Conservation (phyloP, 2,888 invertebrate species). For the Zele albiditarsus region DNA sequence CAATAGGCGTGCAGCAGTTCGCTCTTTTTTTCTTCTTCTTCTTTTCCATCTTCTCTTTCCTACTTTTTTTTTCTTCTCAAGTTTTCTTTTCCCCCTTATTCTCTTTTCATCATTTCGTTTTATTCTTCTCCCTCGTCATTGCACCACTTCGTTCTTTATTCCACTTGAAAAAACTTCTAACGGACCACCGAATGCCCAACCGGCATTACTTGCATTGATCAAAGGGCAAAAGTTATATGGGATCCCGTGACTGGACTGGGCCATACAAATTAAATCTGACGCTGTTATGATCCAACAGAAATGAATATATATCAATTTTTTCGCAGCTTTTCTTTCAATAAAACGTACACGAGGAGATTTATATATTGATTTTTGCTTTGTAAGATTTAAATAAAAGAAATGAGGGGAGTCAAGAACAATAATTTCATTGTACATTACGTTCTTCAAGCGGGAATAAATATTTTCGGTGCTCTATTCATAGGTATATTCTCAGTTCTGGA, state of each 20-base stretch:
- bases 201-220: slow-evolving; percentile 6
- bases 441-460: no score
- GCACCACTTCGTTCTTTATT: slow-evolving; percentile 1
- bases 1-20: background rate
- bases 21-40: background rate
- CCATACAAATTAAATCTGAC: slow-evolving; percentile 2
- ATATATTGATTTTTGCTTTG: no score
- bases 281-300: background rate
- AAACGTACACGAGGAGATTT: no score
- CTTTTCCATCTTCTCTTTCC: background rate
- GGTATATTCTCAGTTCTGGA: no score
- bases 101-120: background rate
- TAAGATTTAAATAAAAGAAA: no score
- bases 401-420: no score
- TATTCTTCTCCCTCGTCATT: background rate
- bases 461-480: no score
- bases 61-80: background rate
- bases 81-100: background rate
- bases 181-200: slow-evolving; percentile 5
- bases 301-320: background rate
- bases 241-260: background rate
- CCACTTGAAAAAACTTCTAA: slow-evolving; percentile 1
- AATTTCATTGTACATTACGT: no score
- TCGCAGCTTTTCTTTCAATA: background rate
- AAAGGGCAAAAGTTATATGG: background rate